Percentiles rank a stretch among this genome's conserved stretches.
Evolutionary conservation across 2,113 vertebrate species (phyloP).

Genomic region (Myiopsitta monachus): DNA sequence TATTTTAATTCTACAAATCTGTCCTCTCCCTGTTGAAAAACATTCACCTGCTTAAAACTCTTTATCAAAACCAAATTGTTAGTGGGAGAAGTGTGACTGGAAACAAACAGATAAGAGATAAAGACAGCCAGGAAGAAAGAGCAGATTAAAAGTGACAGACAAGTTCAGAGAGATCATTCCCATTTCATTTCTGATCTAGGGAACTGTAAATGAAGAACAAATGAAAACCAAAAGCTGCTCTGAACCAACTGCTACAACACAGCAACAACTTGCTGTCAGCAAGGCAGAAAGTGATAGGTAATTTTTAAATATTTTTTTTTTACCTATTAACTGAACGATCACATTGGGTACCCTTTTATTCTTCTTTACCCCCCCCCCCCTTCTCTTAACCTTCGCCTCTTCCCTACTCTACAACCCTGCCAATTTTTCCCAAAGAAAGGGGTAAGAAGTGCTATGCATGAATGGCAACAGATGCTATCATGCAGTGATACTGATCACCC

Average conservation of each 20-base stretch:
- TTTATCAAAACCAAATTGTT: constrained; percentile 6
- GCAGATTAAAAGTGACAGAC: background rate
- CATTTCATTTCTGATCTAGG: constrained; percentile 35
- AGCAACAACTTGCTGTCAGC: background rate
- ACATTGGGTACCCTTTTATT: background rate
- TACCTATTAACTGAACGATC: background rate
- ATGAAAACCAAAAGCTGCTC: background rate
- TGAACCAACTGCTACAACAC: background rate
- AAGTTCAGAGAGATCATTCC: constrained; percentile 20
- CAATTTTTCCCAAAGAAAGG: background rate
- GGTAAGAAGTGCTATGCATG: background rate
- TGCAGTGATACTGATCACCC: background rate
- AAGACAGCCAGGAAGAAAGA: background rate
- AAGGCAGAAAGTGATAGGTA: background rate
- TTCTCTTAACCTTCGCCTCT: background rate
- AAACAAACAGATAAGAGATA: background rate
- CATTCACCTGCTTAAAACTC: background rate
- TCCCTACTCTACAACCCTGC: background rate
- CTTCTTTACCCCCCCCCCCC: background rate
- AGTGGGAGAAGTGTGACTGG: constrained; percentile 10
- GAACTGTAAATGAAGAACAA: background rate
- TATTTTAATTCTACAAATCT: background rate
- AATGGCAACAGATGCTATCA: background rate
- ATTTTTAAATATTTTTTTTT: background rate
- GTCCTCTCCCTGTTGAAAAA: background rate